Evolutionary conservation across 2,113 vertebrate genomes (phyloP).

Genomic region (Budorcas taxicolor): DNA sequence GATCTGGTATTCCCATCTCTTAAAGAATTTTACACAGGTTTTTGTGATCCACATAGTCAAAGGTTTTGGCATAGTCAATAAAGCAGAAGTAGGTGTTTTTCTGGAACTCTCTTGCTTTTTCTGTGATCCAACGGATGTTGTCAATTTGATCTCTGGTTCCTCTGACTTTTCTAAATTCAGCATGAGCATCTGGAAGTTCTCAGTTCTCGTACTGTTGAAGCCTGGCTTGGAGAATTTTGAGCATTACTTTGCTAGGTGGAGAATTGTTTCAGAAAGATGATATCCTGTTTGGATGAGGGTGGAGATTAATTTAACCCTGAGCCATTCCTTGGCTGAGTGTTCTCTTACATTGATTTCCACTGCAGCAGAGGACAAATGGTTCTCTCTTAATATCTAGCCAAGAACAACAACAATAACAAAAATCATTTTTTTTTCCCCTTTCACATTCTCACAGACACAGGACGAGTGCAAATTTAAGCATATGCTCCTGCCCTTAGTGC

Average conservation of each 20-base stretch:
- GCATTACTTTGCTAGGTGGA: neutral
- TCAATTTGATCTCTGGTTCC: neutral
- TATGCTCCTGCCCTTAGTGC: neutral
- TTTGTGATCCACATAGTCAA: neutral
- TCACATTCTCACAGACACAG: neutral
- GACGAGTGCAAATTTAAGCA: neutral
- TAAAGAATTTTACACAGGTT: neutral
- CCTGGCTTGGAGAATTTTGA: neutral
- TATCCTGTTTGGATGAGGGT: neutral
- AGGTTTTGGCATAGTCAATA: neutral
- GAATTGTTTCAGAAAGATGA: conserved; percentile 5
- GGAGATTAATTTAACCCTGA: neutral
- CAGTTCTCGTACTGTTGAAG: neutral
- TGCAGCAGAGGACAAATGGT: neutral
- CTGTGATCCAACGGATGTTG: neutral
- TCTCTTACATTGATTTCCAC: neutral
- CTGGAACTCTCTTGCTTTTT: neutral
- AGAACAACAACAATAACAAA: neutral
- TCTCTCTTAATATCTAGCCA: neutral
- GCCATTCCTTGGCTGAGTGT: neutral
- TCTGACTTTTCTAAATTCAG: neutral
- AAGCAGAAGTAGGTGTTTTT: neutral
- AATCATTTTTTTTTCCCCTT: neutral
- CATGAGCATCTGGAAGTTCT: neutral
- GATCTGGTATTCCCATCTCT: neutral